A percentile compares a stretch with the other conserved stretches of the same genome.
These are phyloP conservation scores for Nymphalis c-album DNA, from an alignment of 2,888 invertebrate genomes.

Conservation along the genomic window DNA sequence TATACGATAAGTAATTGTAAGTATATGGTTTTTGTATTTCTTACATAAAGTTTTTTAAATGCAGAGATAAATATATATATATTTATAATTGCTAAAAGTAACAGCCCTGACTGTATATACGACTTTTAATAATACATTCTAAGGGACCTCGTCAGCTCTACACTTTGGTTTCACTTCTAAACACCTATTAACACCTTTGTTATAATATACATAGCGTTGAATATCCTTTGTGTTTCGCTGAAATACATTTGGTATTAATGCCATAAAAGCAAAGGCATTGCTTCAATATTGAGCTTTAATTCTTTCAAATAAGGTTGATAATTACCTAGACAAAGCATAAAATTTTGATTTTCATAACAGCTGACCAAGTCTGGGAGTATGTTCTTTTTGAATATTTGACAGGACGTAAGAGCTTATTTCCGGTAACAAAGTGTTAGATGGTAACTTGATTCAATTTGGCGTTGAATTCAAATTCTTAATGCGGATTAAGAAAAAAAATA, in stretches of 20 bases:
- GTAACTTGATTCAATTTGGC: conserved; percentile 17
- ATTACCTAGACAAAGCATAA: neutral
- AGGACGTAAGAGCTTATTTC: conserved; percentile 21
- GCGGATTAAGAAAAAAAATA: too few relatives aligned
- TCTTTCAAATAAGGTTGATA: neutral
- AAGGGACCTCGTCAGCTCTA: conserved; percentile 13
- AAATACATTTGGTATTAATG: neutral
- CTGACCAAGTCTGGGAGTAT: conserved; percentile 14
- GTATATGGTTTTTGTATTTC: too few relatives aligned
- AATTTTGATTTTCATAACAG: neutral
- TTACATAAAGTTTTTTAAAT: too few relatives aligned
- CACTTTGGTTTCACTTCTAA: conserved; percentile 1
- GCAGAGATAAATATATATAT: too few relatives aligned
- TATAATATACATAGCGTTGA: neutral
- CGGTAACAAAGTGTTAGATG: conserved; percentile 25
- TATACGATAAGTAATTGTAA: too few relatives aligned
- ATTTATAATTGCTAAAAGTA: too few relatives aligned
- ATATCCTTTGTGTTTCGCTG: neutral
- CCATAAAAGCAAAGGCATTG: neutral
- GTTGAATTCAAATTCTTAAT: too few relatives aligned
- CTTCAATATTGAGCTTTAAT: neutral
- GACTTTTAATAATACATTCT: conserved; percentile 17
- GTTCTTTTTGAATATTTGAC: conserved; percentile 24
- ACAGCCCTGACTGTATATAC: conserved; percentile 1
- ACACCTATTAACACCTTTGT: conserved; percentile 5